Percentiles rank a stretch among this genome's conserved stretches.
These are phyloP conservation scores for Anarhynchus alexandrinus DNA, from an alignment of 2,113 vertebrate species.

Conservation along the genomic window DNA sequence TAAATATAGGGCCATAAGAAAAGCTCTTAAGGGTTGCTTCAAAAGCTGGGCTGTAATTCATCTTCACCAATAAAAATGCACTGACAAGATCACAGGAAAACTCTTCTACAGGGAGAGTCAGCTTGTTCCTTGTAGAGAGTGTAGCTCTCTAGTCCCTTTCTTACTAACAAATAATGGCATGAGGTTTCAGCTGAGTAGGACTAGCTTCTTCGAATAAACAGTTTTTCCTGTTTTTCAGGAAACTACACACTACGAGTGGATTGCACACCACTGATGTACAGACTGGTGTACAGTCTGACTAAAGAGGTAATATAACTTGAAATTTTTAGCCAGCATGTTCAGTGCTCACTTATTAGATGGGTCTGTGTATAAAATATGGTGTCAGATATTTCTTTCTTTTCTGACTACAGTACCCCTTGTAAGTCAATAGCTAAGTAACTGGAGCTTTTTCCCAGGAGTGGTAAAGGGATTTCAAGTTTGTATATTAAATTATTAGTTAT, in stretches of 20 bases:
- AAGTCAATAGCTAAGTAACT: background rate
- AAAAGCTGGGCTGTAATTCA: background rate
- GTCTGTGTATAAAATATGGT: background rate
- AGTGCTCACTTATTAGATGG: background rate
- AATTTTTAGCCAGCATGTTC: background rate
- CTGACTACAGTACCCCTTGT: background rate
- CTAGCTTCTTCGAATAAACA: background rate
- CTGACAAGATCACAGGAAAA: background rate
- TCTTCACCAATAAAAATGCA: background rate
- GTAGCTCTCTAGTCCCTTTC: background rate
- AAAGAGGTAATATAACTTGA: constrained; percentile 80
- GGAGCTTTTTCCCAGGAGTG: background rate
- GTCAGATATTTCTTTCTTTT: background rate
- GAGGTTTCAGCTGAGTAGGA: background rate
- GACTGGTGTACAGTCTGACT: constrained; percentile 86
- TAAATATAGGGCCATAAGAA: background rate
- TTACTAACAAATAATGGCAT: background rate
- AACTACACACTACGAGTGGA: constrained; percentile 95
- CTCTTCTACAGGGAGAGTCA: background rate
- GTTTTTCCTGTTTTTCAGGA: constrained; percentile 72
- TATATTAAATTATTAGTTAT: background rate
- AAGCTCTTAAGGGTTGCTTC: background rate
- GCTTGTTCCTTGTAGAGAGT: background rate
- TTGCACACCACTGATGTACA: constrained; percentile 89
- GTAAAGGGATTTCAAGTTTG: background rate